Conservation (phyloP, 2,113 vertebrate genomes). For the Datnioides undecimradiatus region DNA sequence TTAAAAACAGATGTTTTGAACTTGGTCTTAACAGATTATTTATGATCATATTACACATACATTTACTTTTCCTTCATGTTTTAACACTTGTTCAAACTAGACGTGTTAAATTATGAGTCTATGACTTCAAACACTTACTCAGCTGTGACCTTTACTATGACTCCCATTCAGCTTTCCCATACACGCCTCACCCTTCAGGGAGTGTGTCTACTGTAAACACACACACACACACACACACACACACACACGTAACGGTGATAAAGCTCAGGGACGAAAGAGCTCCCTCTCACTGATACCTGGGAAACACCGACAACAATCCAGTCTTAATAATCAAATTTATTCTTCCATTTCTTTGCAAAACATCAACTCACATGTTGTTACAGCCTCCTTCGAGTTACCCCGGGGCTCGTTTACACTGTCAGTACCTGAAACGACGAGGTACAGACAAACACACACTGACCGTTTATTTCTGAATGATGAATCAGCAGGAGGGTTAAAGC, state of each 20-base stretch:
- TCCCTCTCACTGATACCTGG: too few species aligned
- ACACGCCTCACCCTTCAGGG: background rate
- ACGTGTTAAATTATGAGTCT: too few species aligned
- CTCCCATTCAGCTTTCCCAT: background rate
- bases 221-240: too few species aligned
- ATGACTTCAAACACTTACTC: background rate
- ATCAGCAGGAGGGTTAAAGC: slow-evolving; percentile 6
- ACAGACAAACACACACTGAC: background rate
- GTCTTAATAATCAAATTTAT: background rate
- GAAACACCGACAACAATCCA: too few species aligned
- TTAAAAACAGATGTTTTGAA: too few species aligned
- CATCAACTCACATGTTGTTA: background rate
- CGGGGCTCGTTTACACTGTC: background rate
- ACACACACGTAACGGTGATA: background rate
- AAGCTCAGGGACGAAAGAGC: too few species aligned
- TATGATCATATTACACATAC: too few species aligned
- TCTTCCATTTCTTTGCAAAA: background rate
- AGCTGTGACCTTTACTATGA: background rate
- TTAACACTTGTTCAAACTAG: too few species aligned
- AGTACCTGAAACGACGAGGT: background rate
- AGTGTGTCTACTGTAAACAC: background rate
- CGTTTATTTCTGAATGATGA: slow-evolving; percentile 21
- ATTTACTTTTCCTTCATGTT: background rate
- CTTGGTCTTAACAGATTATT: too few species aligned
- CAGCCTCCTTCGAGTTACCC: background rate